Evolutionary conservation across 2,113 vertebrate genomes (phyloP), one percentile per base, ranked within the genome.

Genomic region (Hippocampus mohnikei): DNA sequence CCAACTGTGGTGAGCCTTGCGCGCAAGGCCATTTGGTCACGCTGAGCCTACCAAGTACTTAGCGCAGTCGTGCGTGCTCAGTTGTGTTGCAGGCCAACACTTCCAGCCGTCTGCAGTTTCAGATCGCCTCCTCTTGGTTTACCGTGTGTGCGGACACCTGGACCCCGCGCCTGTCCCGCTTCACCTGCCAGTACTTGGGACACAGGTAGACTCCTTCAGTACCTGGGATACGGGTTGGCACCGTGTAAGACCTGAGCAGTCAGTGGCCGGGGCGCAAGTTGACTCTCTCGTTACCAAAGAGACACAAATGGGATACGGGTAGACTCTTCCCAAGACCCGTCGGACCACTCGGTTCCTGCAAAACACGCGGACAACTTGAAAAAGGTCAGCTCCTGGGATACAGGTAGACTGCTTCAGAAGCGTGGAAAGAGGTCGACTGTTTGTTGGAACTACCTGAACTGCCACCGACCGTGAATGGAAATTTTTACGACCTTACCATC

Each of bases 181-280:
- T 89, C 53, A 87, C 93, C 81, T 98, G 97, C 76, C 89, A 85
- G 20, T 90, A 93, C 37, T 72, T 98, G 69, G 94, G 95, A 23
- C 87, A 94, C 75, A 92, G 94, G 96, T 52, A 55, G 37, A 73
- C 15, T 62, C 89, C 11, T 82, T 50, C 13, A 66, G 41, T 16
- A 33, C 16, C 12, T 46, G 23, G 42, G 44, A 25, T 41, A 18
- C 15, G 25, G 13, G 2, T 61, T n/a, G 21, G 71, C 13, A 62
- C 89, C 8, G 80, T 91, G 79, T 89, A 93, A 58, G 55, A 79
- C 69, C 84, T 82, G 37, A 78, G 92, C 73, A 95, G 94, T 74
- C 83, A 85, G 6, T 82, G 90, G 27, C 27, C 27, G 27, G 27
- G 27, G 27, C 27, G 27, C 27, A 27, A 27, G 27, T 27, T 27